Conservation (phyloP, 1,140 invertebrate genomes). For the Ruditapes philippinarum region DNA sequence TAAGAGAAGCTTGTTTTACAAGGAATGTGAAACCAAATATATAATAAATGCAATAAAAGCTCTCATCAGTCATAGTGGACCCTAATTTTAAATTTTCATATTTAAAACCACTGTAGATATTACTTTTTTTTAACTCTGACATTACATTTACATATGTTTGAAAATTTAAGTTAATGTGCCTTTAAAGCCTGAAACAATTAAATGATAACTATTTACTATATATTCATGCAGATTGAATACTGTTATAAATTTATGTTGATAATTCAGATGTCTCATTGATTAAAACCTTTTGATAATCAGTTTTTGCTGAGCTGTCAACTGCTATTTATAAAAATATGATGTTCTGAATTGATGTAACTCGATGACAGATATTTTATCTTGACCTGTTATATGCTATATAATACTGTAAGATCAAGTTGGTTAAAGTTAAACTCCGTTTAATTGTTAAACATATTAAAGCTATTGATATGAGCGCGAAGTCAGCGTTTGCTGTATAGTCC, state of each 20-base stretch:
- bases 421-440: conserved; percentile 10
- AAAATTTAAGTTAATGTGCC: no score
- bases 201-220: no score
- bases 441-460: conserved; percentile 13
- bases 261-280: neutral
- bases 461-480: neutral
- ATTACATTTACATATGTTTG: no score
- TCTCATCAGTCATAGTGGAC: no score
- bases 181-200: no score
- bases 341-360: neutral
- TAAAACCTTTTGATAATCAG: neutral
- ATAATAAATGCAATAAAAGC: no score
- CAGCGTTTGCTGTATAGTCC: neutral
- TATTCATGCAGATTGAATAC: no score
- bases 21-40: no score
- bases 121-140: no score
- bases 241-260: neutral
- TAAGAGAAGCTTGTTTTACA: no score
- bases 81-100: no score
- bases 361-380: neutral
- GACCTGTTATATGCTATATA: neutral
- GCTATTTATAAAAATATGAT: neutral
- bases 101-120: no score
- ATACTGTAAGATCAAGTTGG: neutral
- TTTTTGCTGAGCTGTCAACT: neutral